phyloP scores from a whole-genome alignment of 2,888 invertebrate species.

The Matsumyia berberina region DNA sequence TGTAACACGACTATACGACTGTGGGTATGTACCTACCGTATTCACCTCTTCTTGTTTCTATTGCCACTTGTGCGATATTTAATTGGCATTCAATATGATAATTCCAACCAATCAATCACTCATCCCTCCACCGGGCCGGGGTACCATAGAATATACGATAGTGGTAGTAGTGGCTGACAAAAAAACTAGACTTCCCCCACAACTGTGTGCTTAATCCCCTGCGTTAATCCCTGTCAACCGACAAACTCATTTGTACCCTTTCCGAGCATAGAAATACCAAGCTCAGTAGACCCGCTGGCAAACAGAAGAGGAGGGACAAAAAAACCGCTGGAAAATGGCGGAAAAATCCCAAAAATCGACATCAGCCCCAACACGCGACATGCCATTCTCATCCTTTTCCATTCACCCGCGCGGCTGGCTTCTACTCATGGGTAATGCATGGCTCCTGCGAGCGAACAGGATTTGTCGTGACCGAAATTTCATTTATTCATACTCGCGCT shows the following conservation, averaged over 20 bases:
- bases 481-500: constrained; percentile 75
- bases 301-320: constrained; percentile 27
- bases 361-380: constrained; percentile 69
- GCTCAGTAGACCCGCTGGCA: constrained; percentile 42
- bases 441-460: constrained; percentile 61
- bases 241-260: constrained; percentile 75
- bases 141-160: constrained; percentile 38
- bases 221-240: constrained; percentile 76
- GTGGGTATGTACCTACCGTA: neutral
- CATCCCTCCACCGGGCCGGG: neutral
- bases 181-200: constrained; percentile 48
- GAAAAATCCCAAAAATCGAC: constrained; percentile 74
- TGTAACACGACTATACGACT: no score
- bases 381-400: constrained; percentile 27
- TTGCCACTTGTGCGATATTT: constrained; percentile 72
- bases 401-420: constrained; percentile 10
- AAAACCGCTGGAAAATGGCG: constrained; percentile 63
- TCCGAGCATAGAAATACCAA: constrained; percentile 64
- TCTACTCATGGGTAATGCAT: constrained; percentile 44
- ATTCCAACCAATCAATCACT: constrained; percentile 75
- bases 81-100: constrained; percentile 77
- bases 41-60: constrained; percentile 50
- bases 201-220: constrained; percentile 69
- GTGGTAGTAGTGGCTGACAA: constrained; percentile 34
- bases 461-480: constrained; percentile 76